These are phyloP conservation scores for Stenoptilia bipunctidactyla DNA, from an alignment of 2,888 invertebrate genomes.

Conservation along the genomic window DNA sequence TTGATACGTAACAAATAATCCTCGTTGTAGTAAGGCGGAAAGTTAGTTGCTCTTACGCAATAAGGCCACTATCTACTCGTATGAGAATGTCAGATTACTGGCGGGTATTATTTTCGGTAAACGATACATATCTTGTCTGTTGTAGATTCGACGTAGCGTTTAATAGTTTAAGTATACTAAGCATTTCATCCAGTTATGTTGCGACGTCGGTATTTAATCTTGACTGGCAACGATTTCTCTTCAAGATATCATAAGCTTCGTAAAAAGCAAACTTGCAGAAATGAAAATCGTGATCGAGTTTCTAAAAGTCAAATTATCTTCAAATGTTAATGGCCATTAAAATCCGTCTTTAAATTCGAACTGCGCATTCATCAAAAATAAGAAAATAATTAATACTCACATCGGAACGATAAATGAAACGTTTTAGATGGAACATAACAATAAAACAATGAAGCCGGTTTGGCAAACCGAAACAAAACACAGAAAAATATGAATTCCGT, in stretches of 20 bases:
- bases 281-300: slow-evolving; percentile 45
- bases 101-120: slow-evolving; percentile 60
- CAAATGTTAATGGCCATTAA: slow-evolving; percentile 39
- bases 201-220: slow-evolving; percentile 30
- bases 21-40: slow-evolving; percentile 39
- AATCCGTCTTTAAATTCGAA: slow-evolving; percentile 41
- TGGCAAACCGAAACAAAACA: slow-evolving; percentile 64
- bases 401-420: slow-evolving; percentile 46
- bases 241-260: slow-evolving; percentile 9
- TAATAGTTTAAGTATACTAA: slow-evolving; percentile 52
- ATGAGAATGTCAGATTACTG: slow-evolving; percentile 55
- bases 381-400: slow-evolving; percentile 67
- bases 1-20: slow-evolving; percentile 64
- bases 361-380: slow-evolving; percentile 59
- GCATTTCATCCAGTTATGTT: slow-evolving; percentile 19
- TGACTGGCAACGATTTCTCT: slow-evolving; percentile 47
- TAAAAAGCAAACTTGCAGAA: slow-evolving; percentile 20
- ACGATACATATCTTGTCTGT: slow-evolving; percentile 59
- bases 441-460: slow-evolving; percentile 58
- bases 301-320: slow-evolving; percentile 38
- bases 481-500: slow-evolving; percentile 72
- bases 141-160: slow-evolving; percentile 44
- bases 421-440: slow-evolving; percentile 53
- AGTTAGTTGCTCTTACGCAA: slow-evolving; percentile 45
- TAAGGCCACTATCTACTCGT: slow-evolving; percentile 22